Percentiles rank a stretch among this genome's conserved stretches.
Conservation (phyloP, 2,888 invertebrate genomes). For the Ommatoiulus sabulosus region DNA sequence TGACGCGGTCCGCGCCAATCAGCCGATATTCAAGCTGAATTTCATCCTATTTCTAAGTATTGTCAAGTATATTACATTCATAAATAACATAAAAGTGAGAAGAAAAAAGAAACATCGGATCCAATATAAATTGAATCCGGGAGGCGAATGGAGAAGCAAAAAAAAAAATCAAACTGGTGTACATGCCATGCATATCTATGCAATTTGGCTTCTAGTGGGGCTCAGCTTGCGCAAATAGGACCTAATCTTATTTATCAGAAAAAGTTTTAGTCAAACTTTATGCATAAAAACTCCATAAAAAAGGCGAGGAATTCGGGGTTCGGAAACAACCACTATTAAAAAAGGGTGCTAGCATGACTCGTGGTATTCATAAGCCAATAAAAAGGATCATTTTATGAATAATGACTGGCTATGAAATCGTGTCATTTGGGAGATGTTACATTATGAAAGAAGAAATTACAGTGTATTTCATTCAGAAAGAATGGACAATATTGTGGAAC, state of each 20-base stretch:
- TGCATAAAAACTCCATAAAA: neutral
- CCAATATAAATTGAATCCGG: slow-evolving; percentile 36
- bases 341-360: no score
- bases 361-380: no score
- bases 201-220: slow-evolving; percentile 16
- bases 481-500: no score
- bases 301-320: neutral
- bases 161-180: neutral
- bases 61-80: slow-evolving; percentile 40
- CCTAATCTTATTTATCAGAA: slow-evolving; percentile 13
- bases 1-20: slow-evolving; percentile 22
- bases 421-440: no score
- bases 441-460: no score
- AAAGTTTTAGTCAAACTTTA: neutral
- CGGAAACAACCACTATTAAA: neutral
- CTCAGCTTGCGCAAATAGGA: slow-evolving; percentile 35
- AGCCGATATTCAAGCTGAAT: slow-evolving; percentile 43
- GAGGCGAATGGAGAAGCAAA: slow-evolving; percentile 3
- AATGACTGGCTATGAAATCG: no score
- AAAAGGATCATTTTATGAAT: no score
- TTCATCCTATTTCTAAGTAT: slow-evolving; percentile 24
- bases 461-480: no score
- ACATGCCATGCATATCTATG: slow-evolving; percentile 39
- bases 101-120: neutral
- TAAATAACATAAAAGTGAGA: slow-evolving; percentile 40